Base-by-base conservation (phyloP, 2,888 invertebrate genomes). In the Troglohyphantes excavatus region DNA sequence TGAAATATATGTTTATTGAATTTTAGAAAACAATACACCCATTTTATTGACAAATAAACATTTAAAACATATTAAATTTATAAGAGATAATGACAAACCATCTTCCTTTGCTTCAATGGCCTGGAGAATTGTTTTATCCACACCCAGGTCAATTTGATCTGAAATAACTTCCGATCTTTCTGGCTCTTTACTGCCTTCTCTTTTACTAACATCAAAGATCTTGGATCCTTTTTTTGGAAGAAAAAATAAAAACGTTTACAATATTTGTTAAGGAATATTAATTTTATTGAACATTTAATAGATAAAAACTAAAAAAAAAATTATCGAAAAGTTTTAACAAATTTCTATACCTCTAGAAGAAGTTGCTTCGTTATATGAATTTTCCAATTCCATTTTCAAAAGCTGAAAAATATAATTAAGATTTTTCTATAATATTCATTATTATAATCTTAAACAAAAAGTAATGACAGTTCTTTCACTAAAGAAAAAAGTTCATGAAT, bases 101-200 rank as follows among this genome's bases (percentile, higher is more conserved):
- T 92, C 92, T 93, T 93, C 91, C 93, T 92, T 91, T 92, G 92
- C 91, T 93, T 92, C 83, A 53, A 70, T 68, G n/a, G 83, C 89
- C 21, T 61, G 75, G 6, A 81, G 46, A 61, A 90, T 43, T 59
- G 39, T 70, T 9, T 33, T 29, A 53, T 29, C 29, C 6, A 23
- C 63, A 39, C 23, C 7, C 0, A 33, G 33, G n/a, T 33, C 46
- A 11, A 11, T 6, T 19, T 23, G 7, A 53, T 11, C 26, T 2
- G 70, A 70, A 61, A 11, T 23, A 0, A 19, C 46, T 26, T 27
- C 68, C 21, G 19, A 11, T 65, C 65, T 78, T 3, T 67, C 46
- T 27, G 27, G 27, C 9, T 61, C 82, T 67, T 26, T 27, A 33
- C 13, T 23, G 13, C 39, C 21, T 78, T 78, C 21, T 7, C 13